Conservation (phyloP, 2,797 vertebrate species). For the Hephaestus fuliginosus region DNA sequence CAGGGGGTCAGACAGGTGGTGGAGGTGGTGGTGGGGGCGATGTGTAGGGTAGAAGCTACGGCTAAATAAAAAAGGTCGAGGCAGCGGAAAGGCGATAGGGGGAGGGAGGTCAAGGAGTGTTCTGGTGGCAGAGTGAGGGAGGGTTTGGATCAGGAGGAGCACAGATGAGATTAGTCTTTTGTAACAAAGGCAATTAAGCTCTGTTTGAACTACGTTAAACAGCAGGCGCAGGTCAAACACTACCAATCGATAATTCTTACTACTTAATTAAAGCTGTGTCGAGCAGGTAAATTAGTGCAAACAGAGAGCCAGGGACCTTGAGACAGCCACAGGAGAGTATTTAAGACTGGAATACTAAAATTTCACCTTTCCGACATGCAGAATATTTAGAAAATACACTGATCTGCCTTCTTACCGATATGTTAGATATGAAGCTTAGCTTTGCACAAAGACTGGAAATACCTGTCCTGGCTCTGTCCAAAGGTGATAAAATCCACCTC, state of each 20-base stretch:
- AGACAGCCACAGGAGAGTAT: not conserved
- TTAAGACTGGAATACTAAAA: not conserved
- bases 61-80: constrained; percentile 4
- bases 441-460: not conserved
- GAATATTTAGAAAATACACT: not conserved
- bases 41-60: not conserved
- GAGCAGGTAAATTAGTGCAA: not conserved
- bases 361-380: not conserved
- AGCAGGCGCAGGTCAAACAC: constrained; percentile 11
- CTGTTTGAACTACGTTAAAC: constrained; percentile 25
- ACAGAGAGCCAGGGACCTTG: not conserved
- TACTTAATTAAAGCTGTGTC: constrained; percentile 6
- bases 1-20: not conserved
- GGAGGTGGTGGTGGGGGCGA: not conserved
- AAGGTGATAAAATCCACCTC: no score
- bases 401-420: not conserved
- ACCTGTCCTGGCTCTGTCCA: no score
- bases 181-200: constrained; percentile 35
- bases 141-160: constrained; percentile 48
- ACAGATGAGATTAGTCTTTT: constrained; percentile 53
- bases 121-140: constrained; percentile 46
- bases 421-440: not conserved
- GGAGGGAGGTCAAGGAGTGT: constrained; percentile 42
- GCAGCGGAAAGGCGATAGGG: constrained; percentile 39
- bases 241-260: not conserved